Conservation (phyloP, 2,888 invertebrate species). For the Drosophila koepferae region DNA sequence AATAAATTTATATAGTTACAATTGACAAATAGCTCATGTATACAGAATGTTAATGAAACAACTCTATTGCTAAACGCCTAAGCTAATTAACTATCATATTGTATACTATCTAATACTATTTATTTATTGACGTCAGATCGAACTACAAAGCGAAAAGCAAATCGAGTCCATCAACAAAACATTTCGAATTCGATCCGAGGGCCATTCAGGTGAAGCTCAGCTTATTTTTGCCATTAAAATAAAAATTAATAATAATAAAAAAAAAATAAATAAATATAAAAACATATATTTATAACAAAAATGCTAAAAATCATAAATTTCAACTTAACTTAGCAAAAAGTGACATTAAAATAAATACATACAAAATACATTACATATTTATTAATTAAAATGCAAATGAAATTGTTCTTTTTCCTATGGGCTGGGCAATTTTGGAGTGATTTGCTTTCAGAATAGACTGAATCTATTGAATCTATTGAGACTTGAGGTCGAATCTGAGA, state of each 20-base stretch:
- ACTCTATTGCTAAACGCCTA: constrained; percentile 74
- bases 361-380: constrained; percentile 53
- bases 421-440: not conserved
- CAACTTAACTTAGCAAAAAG: constrained; percentile 41
- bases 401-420: not conserved
- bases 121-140: constrained; percentile 58
- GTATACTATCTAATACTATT: constrained; percentile 69
- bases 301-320: constrained; percentile 19
- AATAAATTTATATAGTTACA: constrained; percentile 51
- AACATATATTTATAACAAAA: constrained; percentile 4
- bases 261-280: not conserved
- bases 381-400: constrained; percentile 30
- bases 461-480: not conserved
- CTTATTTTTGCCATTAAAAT: constrained; percentile 41
- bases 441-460: not conserved
- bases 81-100: constrained; percentile 57
- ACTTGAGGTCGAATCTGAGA: too few relatives aligned
- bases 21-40: constrained; percentile 44
- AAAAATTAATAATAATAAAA: not conserved
- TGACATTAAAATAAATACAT: constrained; percentile 44
- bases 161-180: constrained; percentile 22
- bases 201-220: constrained; percentile 48
- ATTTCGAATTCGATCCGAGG: constrained; percentile 32
- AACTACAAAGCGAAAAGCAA: constrained; percentile 9
- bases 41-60: constrained; percentile 52